Conservation (phyloP, 2,797 vertebrate genomes). For the Cyclopterus lumpus region DNA sequence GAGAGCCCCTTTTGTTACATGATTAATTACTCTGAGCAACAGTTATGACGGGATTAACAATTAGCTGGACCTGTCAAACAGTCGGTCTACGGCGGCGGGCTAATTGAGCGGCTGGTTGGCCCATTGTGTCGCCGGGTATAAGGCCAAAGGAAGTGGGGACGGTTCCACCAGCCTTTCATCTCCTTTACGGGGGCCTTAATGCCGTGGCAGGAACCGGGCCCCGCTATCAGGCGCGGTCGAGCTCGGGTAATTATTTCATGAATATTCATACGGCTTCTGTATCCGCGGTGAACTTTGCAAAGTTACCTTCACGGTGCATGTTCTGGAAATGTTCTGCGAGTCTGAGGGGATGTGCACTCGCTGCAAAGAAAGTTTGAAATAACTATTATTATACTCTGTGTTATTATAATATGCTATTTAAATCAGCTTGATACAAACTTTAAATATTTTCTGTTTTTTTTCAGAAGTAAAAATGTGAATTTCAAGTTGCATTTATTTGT, state of each 20-base stretch:
- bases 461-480: neutral
- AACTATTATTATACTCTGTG: neutral
- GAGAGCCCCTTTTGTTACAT: constrained; percentile 89
- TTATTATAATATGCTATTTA: neutral
- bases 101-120: constrained; percentile 94
- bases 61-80: constrained; percentile 95
- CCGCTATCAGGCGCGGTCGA: constrained; percentile 68
- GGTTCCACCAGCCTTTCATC: constrained; percentile 82
- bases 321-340: constrained; percentile 48
- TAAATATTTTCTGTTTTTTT: no score
- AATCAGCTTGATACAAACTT: no score
- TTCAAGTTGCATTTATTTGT: neutral
- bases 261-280: constrained; percentile 80
- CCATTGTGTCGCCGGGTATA: constrained; percentile 89
- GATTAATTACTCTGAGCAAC: constrained; percentile 97
- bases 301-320: constrained; percentile 83
- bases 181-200: constrained; percentile 75
- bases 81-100: constrained; percentile 92
- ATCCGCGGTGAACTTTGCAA: constrained; percentile 78
- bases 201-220: constrained; percentile 61
- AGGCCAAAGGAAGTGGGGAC: constrained; percentile 75
- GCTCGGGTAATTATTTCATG: constrained; percentile 80
- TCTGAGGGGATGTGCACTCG: constrained; percentile 6
- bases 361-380: constrained; percentile 14
- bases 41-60: constrained; percentile 95